Conservation (phyloP, 2,888 invertebrate genomes). For the Leptothorax acervorum region DNA sequence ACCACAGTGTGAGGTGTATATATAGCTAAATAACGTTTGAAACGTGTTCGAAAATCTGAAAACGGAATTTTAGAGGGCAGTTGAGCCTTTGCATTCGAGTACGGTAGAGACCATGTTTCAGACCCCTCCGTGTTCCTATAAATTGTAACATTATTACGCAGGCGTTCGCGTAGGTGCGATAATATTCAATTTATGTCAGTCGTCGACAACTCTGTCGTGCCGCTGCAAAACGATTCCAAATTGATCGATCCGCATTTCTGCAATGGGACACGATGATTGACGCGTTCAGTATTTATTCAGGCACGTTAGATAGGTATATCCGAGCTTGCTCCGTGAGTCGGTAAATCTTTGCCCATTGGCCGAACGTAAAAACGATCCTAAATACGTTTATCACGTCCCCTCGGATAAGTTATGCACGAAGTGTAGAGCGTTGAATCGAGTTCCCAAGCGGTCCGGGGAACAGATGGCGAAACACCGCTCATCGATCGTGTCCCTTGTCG, state of each 20-base stretch:
- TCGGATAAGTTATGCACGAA: constrained; percentile 65
- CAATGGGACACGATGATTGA: constrained; percentile 32
- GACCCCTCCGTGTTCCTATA: not conserved
- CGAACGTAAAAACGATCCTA: constrained; percentile 58
- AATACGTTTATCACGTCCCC: constrained; percentile 61
- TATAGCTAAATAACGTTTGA: not conserved
- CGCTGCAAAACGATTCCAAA: not conserved
- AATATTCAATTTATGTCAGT: not conserved
- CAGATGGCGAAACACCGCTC: constrained; percentile 70
- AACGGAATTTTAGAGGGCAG: not conserved
- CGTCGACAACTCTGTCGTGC: not conserved
- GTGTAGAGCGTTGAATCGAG: constrained; percentile 65
- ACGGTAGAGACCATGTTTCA: not conserved
- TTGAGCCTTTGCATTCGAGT: not conserved
- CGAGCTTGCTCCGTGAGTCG: not conserved
- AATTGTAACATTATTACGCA: not conserved
- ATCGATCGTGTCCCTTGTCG: constrained; percentile 69
- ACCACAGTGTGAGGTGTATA: too few relatives aligned
- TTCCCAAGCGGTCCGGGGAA: constrained; percentile 67
- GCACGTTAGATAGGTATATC: not conserved
- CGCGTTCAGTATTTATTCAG: constrained; percentile 17
- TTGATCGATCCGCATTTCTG: not conserved
- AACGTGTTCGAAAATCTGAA: constrained; percentile 6
- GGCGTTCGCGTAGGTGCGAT: not conserved
- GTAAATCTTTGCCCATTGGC: constrained; percentile 53